These are phyloP conservation scores for Conger conger DNA, from an alignment of 2,113 vertebrate genomes.

Conservation along the genomic window DNA sequence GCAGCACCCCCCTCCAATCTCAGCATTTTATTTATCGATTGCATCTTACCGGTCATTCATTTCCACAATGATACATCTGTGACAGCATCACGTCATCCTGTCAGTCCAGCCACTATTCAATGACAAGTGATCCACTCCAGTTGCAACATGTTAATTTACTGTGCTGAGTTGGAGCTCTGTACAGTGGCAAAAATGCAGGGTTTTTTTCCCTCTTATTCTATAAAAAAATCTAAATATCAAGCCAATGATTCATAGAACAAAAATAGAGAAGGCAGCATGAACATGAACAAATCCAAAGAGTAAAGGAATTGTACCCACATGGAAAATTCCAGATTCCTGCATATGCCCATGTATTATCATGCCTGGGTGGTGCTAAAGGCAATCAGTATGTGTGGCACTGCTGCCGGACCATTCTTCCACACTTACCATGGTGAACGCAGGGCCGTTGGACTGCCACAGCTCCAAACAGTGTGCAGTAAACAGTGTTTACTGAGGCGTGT, in stretches of 20 bases:
- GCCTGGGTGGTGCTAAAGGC: neutral
- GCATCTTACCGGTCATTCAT: neutral
- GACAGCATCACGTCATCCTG: neutral
- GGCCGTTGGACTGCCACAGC: neutral
- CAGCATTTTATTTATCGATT: neutral
- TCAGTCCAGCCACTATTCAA: neutral
- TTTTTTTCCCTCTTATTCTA: neutral
- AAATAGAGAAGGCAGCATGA: neutral
- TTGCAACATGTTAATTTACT: neutral
- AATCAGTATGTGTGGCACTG: neutral
- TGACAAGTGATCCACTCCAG: neutral
- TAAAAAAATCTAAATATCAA: neutral
- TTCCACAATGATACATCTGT: neutral
- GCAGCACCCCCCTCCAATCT: neutral
- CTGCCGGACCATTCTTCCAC: neutral
- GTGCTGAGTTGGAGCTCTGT: neutral
- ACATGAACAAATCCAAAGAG: neutral
- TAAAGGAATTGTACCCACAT: neutral
- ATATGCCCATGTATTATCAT: neutral
- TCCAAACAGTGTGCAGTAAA: neutral
- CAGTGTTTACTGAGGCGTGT: neutral
- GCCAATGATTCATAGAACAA: neutral
- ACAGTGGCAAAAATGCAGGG: neutral
- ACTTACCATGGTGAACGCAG: neutral
- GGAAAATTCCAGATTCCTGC: neutral